phyloP scores from a whole-genome alignment of 2,888 invertebrate species.

The Polymixis lichenea region DNA sequence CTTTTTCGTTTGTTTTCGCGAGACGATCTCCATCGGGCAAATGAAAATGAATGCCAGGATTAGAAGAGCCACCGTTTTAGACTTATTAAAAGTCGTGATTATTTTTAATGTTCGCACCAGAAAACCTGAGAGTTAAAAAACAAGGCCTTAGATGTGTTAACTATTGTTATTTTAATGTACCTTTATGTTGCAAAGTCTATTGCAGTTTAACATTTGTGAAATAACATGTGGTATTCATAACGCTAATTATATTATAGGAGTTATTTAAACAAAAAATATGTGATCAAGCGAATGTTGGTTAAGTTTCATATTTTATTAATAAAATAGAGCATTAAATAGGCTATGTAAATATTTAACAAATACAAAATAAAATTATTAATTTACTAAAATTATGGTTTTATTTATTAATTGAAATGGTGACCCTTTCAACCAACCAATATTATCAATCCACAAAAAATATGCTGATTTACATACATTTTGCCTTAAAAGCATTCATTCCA shows the following conservation, averaged over 20 bases:
- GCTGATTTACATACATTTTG: neutral
- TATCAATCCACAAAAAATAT: neutral
- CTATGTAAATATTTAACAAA: constrained; percentile 89
- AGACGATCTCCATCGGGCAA: neutral
- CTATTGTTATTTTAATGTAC: constrained; percentile 79
- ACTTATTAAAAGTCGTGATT: constrained; percentile 34
- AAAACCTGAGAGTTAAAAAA: constrained; percentile 65
- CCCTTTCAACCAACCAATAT: no score
- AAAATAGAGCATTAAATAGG: constrained; percentile 84
- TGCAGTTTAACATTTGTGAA: constrained; percentile 74
- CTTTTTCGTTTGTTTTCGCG: constrained; percentile 8
- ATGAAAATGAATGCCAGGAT: constrained; percentile 11
- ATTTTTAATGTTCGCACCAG: constrained; percentile 59
- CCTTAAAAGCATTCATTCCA: no score
- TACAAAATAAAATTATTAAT: constrained; percentile 89
- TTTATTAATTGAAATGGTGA: neutral
- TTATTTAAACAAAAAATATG: constrained; percentile 81
- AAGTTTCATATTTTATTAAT: constrained; percentile 89
- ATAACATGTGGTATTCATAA: constrained; percentile 61
- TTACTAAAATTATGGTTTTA: constrained; percentile 79
- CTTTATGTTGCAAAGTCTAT: constrained; percentile 80
- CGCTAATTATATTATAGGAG: constrained; percentile 72
- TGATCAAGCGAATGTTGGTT: constrained; percentile 87
- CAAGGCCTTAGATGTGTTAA: constrained; percentile 85
- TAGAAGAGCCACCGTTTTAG: constrained; percentile 17